phyloP scores from a whole-genome alignment of 30 jellyfish, hydroid and myxozoan species.

The Nemopilema nomurai region DNA sequence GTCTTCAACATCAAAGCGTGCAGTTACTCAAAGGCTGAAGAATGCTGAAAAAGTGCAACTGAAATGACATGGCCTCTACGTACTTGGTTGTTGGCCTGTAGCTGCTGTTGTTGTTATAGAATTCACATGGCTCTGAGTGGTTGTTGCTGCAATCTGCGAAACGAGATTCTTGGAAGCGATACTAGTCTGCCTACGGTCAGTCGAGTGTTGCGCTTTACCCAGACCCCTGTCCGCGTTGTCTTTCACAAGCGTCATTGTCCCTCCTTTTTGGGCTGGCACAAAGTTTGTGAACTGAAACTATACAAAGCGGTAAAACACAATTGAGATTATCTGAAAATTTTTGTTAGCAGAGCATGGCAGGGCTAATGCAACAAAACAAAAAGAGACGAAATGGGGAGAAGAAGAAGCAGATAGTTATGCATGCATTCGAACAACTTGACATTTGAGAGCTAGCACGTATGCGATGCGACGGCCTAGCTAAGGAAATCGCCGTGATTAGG shows the following conservation, averaged over 20 bases:
- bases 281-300: conserved; percentile 85
- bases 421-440: too few species aligned
- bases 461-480: too few species aligned
- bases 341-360: too few species aligned
- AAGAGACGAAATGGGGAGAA: too few species aligned
- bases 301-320: not conserved
- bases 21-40: too few species aligned
- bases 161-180: not conserved
- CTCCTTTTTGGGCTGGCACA: conserved; percentile 85
- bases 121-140: not conserved
- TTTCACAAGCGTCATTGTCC: conserved; percentile 76
- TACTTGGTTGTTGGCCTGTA: not conserved
- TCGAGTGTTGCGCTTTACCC: conserved; percentile 1
- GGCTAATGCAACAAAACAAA: too few species aligned
- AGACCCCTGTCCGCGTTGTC: conserved; percentile 43
- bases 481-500: too few species aligned
- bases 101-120: not conserved
- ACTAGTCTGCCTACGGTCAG: not conserved
- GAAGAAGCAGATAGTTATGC: too few species aligned
- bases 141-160: not conserved
- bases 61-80: too few species aligned
- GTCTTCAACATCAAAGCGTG: not conserved
- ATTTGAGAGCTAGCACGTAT: too few species aligned
- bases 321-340: too few species aligned
- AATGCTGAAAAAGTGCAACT: too few species aligned